Conservation (phyloP, 1,140 invertebrate genomes). For the Drosophila serrata region DNA sequence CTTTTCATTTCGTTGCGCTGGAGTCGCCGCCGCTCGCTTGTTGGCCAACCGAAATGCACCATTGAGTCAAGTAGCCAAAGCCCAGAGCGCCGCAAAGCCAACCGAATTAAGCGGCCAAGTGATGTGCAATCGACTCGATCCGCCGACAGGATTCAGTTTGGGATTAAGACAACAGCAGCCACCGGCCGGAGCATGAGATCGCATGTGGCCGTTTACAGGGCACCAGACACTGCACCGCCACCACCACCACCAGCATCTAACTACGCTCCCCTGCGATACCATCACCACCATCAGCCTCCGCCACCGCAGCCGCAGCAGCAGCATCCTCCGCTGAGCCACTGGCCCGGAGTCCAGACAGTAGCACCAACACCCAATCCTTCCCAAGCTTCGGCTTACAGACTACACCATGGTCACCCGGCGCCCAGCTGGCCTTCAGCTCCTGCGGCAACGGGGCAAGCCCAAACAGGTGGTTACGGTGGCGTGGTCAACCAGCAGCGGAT, state of each 20-base stretch:
- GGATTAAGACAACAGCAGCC: slow-evolving; percentile 54
- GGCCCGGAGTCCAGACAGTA: slow-evolving; percentile 25
- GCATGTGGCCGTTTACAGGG: slow-evolving; percentile 75
- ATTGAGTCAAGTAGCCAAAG: slow-evolving; percentile 55
- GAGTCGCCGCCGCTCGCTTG: slow-evolving; percentile 28
- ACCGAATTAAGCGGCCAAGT: slow-evolving; percentile 66
- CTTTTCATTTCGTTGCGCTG: slow-evolving; percentile 72
- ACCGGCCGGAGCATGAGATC: slow-evolving; percentile 74
- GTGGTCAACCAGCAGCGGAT: slow-evolving; percentile 78
- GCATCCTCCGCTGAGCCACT: slow-evolving; percentile 27
- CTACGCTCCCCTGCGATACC: slow-evolving; percentile 55
- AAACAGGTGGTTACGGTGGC: slow-evolving; percentile 22
- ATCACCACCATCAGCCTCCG: slow-evolving; percentile 14
- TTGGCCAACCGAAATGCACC: slow-evolving; percentile 55
- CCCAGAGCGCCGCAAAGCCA: slow-evolving; percentile 10
- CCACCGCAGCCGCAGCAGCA: slow-evolving; percentile 19
- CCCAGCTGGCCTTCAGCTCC: slow-evolving; percentile 28
- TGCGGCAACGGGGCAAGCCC: slow-evolving; percentile 5
- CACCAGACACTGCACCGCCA: slow-evolving; percentile 60
- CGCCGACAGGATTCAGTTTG: slow-evolving; percentile 41
- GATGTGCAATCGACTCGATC: slow-evolving; percentile 66
- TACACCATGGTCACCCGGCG: slow-evolving; percentile 25
- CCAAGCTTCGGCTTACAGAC: slow-evolving; percentile 8
- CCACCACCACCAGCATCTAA: slow-evolving; percentile 14
- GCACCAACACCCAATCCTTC: slow-evolving; percentile 13